Evolutionary conservation across 1,140 invertebrate genomes (phyloP), one percentile per base, ranked within the genome.

Genomic region (Pogonomyrmex barbatus): DNA sequence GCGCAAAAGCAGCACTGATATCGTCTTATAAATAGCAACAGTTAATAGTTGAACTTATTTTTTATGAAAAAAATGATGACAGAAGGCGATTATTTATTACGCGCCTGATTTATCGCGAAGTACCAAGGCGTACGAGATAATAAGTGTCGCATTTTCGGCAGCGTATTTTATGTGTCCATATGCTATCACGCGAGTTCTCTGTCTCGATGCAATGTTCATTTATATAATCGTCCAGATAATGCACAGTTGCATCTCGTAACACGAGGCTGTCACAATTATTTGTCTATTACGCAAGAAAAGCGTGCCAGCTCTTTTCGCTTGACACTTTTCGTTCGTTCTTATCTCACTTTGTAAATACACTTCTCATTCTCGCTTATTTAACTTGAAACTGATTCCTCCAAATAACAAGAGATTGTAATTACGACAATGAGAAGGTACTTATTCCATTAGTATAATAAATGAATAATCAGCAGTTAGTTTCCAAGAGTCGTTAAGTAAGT

Each of bases 81-180:
- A 12, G 39, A 62, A 77, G n/a, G 17, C 30, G 42, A 77, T 77
- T 77, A 62, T 42, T 76, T 17, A 62, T 62, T 77, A 56, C 5
- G 9, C 24, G 39, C 5, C 5, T 10, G 58, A 62, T 45, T 87
- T 85, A 84, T 89, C 63, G 78, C 68, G 50, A 67, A 63, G 24
- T 60, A 82, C 54, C 83, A 42, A 84, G 33, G 67, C 45, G 33
- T 86, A 47, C 33, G 47, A 70, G 83, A 76, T 24, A 45, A 88
- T 83, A 90, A 88, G 84, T 88, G 58, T 39, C 62, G 76, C 33
- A 89, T 90, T 79, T 85, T 89, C 88, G 91, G 52, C 52, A 85
- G 52, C 36, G 52, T 47, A 58, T 52, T 12, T 65, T 76, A 77
- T 5, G 52, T 87, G 68, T 67, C 50, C 87, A 84, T 63, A 88